Percentiles rank a stretch among this genome's conserved stretches.
Evolutionary conservation across 2,113 vertebrate genomes (phyloP).

Genomic region (Muntiacus muntjak): DNA sequence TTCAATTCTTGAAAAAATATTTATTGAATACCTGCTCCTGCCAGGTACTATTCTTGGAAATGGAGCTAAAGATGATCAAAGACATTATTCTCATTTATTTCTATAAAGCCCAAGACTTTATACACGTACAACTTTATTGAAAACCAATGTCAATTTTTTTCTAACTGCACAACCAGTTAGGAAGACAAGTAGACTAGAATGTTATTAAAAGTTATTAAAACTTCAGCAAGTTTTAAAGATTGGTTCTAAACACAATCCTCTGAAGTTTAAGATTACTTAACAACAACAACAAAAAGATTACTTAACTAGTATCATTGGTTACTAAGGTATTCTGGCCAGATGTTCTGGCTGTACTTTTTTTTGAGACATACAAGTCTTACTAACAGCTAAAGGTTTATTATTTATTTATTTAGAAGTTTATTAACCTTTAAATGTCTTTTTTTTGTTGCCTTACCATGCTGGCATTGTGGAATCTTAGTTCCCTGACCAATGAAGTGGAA

Average conservation of each 20-base stretch:
- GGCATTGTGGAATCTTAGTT: background rate
- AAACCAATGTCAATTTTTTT: background rate
- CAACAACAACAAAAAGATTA: background rate
- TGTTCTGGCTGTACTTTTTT: background rate
- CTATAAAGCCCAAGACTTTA: conserved; percentile 11
- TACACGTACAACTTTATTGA: background rate
- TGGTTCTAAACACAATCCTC: background rate
- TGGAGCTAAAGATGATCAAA: background rate
- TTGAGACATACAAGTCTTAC: background rate
- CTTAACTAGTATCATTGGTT: background rate
- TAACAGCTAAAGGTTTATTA: background rate
- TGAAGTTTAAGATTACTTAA: background rate
- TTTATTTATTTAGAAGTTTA: background rate
- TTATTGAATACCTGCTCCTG: background rate
- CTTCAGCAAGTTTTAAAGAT: background rate
- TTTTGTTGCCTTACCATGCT: background rate
- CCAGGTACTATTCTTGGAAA: background rate
- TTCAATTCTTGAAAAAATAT: background rate
- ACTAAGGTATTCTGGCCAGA: background rate
- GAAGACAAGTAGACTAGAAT: background rate
- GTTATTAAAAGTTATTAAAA: background rate
- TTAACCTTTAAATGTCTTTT: background rate
- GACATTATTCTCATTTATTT: background rate
- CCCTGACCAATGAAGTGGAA: background rate
- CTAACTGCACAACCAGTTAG: background rate